Base-by-base conservation (phyloP, 2,797 vertebrate species). In the Rhinichthys osculus region DNA sequence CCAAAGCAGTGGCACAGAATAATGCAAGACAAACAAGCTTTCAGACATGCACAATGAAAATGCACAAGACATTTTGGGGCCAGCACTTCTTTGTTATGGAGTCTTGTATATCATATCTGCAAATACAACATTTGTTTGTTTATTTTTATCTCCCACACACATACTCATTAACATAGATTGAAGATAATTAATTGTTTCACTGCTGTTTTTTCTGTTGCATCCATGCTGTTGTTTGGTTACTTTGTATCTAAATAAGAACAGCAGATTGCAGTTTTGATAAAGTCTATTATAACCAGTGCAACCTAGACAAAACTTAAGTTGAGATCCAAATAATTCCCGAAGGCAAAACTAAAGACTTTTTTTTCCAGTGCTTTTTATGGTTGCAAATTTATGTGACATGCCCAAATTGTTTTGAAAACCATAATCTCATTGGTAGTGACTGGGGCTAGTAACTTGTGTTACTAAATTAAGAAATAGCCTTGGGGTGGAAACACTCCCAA, bases 181-280 rank as follows among this genome's bases (percentile, higher is more conserved):
- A 70, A 78, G 50, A 44, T 8, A 84, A 78, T 40, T 19, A 27
- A 77, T 77, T 84, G 62, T 30, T 67, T 42, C 59, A 27, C 27
- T 74, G 27, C 30, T 67, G 30, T 54, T n/a, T 50, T 14, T 54
- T 69, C 17, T 57, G n/a, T 7, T 69, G 62, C 5, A 76, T 76
- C 59, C 64, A 69, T 40, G 62, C 74, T 59, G 83, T 78, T 84
- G 83, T 50, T 84, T 84, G n/a, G 74, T 78, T 70, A 78, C 64
- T 30, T 42, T 69, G 62, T 44, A 44, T 69, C 50, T 71, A 78
- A 78, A 84, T 78, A 84, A 42, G n/a, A 44, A 84, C 6, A 78
- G n/a, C 11, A 66, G 64, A 70, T 71, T 35, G 33, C 66, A 69
- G 59, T 35, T 81, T 33, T n/a, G 42, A 80, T 67, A 35, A 81